Base-by-base conservation (phyloP, 1,140 invertebrate genomes). In the Pseudomyrmex concolor region DNA sequence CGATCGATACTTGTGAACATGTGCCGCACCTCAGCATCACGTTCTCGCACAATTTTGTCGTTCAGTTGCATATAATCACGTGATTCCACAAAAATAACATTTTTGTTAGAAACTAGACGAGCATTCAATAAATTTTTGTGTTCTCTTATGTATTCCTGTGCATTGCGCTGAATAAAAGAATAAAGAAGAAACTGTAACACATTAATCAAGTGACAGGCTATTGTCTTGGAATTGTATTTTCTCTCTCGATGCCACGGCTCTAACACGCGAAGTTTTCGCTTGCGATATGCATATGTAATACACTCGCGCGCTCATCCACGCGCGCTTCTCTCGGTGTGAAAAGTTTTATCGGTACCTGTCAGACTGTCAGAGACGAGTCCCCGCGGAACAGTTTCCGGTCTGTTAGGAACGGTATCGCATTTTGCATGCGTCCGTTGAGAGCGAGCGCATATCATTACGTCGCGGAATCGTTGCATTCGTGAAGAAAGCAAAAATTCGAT, bases 331-430 rank as follows among this genome's bases (percentile, higher is more conserved):
- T 2, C 73, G 19, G 50, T 55, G 66, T 64, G 60, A n/a, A 67
- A 86, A 87, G 57, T 87, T 87, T 87, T 87, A 87, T 87, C 86
- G 66, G 51, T 59, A 77, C 59, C 84, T 86, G 86, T 87, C 86
- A 83, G 54, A 19, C 54, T 85, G 84, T 55, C 63, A 66, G 43
- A 59, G 64, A 74, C 67, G 55, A 72, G 83, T 51, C n/a, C 5
- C 64, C 17, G 17, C n/a, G 54, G 54, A 60, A 48, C 70, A 25
- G 57, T 64, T 71, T 82, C 85, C 76, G 71, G 63, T 57, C 51
- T 82, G 86, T 86, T 85, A 67, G 64, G 72, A 55, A 34, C 70
- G 62, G 45, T 63, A 55, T 57, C 22, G 55, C 50, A 51, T 86
- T 72, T 54, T 84, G 50, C 70, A 83, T 86, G 66, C 59, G 43